Evolutionary conservation across 2,797 vertebrate species (phyloP), one percentile per base, ranked within the genome.

Genomic region (Periparus ater): DNA sequence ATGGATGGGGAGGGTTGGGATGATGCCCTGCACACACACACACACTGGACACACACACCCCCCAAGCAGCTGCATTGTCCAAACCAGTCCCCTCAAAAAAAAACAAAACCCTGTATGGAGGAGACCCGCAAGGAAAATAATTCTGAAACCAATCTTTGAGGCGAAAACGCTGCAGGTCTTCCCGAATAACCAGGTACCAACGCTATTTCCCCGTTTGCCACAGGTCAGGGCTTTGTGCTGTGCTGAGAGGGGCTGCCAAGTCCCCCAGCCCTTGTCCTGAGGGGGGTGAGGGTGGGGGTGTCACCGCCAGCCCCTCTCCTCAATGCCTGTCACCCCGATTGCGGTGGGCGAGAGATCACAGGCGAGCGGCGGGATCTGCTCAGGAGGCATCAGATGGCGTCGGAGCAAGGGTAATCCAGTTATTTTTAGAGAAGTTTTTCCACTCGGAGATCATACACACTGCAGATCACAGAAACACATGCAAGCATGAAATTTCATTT

Each of bases 401-500:
- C 50, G 66, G 93, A 97, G 97, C 98, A 98, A 97, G 97, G 97
- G 98, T 98, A 98, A 98, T 98, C 98, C 98, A 98, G 97, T 98
- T 98, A 98, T 98, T 98, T 98, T 98, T 96, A 96, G 98, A 97
- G 97, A 98, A 98, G 97, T 98, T 98, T 96, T 98, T 98, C 98
- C 98, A 98, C 97, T 97, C 80, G 4, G 97, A 98, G 98, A 98
- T 98, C 98, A 98, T 98, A 98, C 97, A 98, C 96, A 76, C 96
- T 97, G 97, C 97, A 98, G 98, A 98, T 98, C 98, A 98, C 98
- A 98, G 98, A 98, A 96, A 98, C 98, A 98, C 98, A 98, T 95
- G 97, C 98, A 97, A 97, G 97, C 98, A 98, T 98, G 98, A 98
- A 98, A 98, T 98, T 98, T 98, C 98, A 97, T 98, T 98, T 98